Evolutionary conservation across 2,797 vertebrate species (phyloP).

Genomic region (Erethizon dorsatum): DNA sequence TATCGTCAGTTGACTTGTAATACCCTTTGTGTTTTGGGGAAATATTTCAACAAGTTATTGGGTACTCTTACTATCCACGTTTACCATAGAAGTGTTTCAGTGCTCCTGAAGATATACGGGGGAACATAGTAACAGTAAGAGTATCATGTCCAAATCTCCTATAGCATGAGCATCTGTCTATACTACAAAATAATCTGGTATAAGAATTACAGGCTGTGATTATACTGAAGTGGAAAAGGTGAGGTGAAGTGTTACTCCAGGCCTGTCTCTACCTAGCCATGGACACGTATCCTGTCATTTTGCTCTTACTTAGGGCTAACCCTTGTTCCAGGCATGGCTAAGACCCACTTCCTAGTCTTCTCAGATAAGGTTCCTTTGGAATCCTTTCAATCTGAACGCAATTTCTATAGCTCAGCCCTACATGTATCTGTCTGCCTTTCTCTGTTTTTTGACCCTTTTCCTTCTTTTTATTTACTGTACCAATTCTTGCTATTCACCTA

Average conservation of each 20-base stretch:
- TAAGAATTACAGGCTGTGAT: neutral
- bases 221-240: neutral
- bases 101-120: neutral
- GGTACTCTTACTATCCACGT: neutral
- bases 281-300: neutral
- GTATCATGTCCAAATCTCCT: neutral
- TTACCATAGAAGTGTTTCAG: slow-evolving; percentile 37
- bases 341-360: neutral
- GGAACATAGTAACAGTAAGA: neutral
- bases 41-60: neutral
- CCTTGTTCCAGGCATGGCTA: neutral
- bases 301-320: neutral
- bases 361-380: neutral
- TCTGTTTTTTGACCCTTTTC: neutral
- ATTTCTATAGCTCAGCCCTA: neutral
- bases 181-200: neutral
- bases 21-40: neutral
- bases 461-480: neutral
- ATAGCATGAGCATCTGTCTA: neutral
- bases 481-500: neutral
- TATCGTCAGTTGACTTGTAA: neutral
- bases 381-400: neutral
- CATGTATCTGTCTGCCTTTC: neutral
- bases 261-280: neutral
- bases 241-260: neutral